Conservation (phyloP, 2,797 vertebrate species). For the Acrocephalus scirpaceus region DNA sequence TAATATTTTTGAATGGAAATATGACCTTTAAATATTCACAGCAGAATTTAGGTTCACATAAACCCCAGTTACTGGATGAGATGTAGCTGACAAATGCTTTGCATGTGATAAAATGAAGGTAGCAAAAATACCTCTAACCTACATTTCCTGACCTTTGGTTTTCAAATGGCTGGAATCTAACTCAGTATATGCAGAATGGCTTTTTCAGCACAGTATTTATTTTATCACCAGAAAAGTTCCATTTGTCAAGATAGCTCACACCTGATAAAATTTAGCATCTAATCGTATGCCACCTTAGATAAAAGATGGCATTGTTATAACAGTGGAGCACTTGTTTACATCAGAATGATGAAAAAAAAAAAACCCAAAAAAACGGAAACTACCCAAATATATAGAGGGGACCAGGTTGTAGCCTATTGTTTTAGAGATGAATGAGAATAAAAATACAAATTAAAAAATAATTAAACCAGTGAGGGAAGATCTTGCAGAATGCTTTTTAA, state of each 20-base stretch:
- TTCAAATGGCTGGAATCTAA: neutral
- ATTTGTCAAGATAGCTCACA: neutral
- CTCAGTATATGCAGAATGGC: neutral
- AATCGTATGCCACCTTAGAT: neutral
- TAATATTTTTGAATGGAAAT: neutral
- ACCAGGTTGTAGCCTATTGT: neutral
- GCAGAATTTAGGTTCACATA: neutral
- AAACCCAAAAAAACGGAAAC: accelerated
- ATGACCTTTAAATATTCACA: neutral
- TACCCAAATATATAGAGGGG: neutral
- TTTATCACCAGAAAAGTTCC: neutral
- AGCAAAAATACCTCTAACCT: neutral
- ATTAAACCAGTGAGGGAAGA: neutral
- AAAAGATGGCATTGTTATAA: neutral
- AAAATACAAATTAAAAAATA: neutral
- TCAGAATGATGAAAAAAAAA: neutral
- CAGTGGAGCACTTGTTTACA: neutral
- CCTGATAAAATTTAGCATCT: neutral
- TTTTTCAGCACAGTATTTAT: neutral
- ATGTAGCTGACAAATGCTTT: neutral
- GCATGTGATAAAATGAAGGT: neutral
- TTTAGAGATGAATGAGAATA: neutral
- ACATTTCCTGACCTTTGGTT: neutral
- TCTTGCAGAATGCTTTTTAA: neutral
- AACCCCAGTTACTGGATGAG: neutral